These are phyloP conservation scores for Parambassis ranga DNA, from an alignment of 2,797 vertebrate species.

Conservation along the genomic window DNA sequence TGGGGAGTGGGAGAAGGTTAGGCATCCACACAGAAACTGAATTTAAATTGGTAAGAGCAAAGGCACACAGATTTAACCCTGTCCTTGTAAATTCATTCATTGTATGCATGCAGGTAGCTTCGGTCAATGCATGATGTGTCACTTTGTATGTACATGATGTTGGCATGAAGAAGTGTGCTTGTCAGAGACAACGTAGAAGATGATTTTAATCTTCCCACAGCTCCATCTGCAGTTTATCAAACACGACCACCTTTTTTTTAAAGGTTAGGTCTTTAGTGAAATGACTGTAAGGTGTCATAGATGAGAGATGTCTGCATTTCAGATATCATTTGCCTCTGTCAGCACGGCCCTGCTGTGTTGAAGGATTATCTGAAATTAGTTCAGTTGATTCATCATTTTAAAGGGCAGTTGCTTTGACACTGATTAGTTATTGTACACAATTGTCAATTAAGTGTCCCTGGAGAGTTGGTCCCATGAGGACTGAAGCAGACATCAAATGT, in stretches of 20 bases:
- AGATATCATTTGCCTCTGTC: slow-evolving; percentile 72
- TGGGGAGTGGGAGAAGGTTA: slow-evolving; percentile 66
- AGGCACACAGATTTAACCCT: slow-evolving; percentile 50
- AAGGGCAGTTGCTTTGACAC: slow-evolving; percentile 75
- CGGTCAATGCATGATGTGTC: slow-evolving; percentile 7
- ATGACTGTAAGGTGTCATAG: slow-evolving; percentile 64
- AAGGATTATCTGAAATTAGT: slow-evolving; percentile 82
- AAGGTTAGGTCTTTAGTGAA: slow-evolving; percentile 24
- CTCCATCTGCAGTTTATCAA: slow-evolving; percentile 69
- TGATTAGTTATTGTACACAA: slow-evolving; percentile 82
- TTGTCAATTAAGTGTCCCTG: slow-evolving; percentile 77
- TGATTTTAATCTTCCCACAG: slow-evolving; percentile 69
- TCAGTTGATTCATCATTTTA: slow-evolving; percentile 80
- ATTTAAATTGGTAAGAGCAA: slow-evolving; percentile 66
- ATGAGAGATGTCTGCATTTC: slow-evolving; percentile 61
- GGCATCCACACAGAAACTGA: slow-evolving; percentile 60
- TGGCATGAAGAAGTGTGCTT: slow-evolving; percentile 7
- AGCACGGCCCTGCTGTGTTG: slow-evolving; percentile 55
- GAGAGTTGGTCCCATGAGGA: slow-evolving; percentile 54
- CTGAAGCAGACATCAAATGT: slow-evolving; percentile 23
- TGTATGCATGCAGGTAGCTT: slow-evolving; percentile 22
- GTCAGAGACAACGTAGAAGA: slow-evolving; percentile 27
- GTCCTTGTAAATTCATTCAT: slow-evolving; percentile 57
- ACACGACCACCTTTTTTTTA: slow-evolving; percentile 45
- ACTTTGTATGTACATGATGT: slow-evolving; percentile 1